Percentiles rank a stretch among this genome's conserved stretches.
These are phyloP conservation scores for Grallaria varia DNA, from an alignment of 2,113 vertebrate genomes.

Conservation along the genomic window DNA sequence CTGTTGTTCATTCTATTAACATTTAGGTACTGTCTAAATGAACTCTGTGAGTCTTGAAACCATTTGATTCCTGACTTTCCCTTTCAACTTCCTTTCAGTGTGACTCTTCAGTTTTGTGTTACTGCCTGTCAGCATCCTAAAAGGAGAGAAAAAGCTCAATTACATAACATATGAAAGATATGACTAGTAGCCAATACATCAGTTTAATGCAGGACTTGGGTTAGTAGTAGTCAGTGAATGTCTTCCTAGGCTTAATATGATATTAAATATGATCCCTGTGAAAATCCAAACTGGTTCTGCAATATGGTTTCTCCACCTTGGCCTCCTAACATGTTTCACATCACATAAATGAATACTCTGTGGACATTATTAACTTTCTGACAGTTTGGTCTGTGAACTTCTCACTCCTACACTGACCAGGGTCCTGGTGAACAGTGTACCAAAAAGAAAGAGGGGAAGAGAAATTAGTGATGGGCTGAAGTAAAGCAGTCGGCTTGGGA, in stretches of 20 bases:
- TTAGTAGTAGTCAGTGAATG: conserved; percentile 2
- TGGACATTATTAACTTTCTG: conserved; percentile 8
- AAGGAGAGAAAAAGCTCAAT: neutral
- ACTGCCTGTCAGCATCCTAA: neutral
- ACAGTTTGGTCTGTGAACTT: neutral
- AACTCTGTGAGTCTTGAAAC: neutral
- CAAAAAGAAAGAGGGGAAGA: neutral
- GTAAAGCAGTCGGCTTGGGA: neutral
- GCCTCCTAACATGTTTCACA: conserved; percentile 12
- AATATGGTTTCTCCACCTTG: neutral
- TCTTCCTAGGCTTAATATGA: neutral
- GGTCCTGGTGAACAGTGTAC: neutral
- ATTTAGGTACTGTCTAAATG: neutral
- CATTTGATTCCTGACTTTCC: neutral
- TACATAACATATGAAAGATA: neutral
- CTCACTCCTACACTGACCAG: neutral
- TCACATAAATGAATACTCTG: neutral
- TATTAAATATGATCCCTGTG: neutral
- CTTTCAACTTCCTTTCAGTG: neutral
- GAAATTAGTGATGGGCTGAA: neutral
- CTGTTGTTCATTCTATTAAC: neutral
- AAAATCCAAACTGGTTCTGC: neutral
- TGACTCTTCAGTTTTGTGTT: neutral
- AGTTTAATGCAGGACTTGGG: neutral
- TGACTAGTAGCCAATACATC: neutral